Percentiles rank a stretch among this genome's conserved stretches.
phyloP scores from a whole-genome alignment of 2,888 invertebrate genomes.

The Scaptomyza cyrtandrae region DNA sequence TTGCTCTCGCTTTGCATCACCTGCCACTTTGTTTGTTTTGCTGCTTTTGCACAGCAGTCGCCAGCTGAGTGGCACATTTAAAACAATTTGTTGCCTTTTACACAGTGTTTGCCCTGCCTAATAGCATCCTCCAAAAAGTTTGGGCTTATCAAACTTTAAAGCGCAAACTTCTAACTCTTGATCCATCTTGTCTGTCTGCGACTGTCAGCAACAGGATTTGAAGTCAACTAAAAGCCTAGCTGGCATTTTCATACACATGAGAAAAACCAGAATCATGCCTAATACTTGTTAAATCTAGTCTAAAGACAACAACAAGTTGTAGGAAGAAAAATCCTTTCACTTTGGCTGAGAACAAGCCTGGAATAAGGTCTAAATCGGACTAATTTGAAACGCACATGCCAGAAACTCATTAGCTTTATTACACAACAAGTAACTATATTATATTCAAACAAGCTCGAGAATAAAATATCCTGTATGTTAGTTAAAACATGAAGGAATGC shows the following conservation, averaged over 20 bases:
- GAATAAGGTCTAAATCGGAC: conserved; percentile 26
- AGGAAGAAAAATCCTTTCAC: conserved; percentile 21
- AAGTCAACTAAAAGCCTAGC: conserved; percentile 20
- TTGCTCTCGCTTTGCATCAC: conserved; percentile 38
- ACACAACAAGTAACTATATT: conserved; percentile 15
- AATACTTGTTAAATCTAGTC: conserved; percentile 38
- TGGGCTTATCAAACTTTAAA: conserved; percentile 15
- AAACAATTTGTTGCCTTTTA: conserved; percentile 45
- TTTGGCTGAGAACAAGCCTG: conserved; percentile 22
- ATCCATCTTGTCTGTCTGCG: conserved; percentile 3
- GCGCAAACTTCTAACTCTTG: conserved; percentile 4
- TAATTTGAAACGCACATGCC: conserved; percentile 58
- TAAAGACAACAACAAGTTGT: conserved; percentile 48
- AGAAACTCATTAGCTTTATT: conserved; percentile 73
- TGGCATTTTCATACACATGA: conserved; percentile 24
- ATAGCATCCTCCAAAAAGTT: conserved; percentile 7
- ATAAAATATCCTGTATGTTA: conserved; percentile 10
- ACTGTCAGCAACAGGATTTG: conserved; percentile 21
- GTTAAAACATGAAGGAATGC: too few species aligned
- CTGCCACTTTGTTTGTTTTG: conserved; percentile 9
- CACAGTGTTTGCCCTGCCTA: conserved; percentile 16
- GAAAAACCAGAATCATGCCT: conserved; percentile 45
- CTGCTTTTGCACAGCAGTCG: background rate
- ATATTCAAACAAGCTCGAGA: background rate
- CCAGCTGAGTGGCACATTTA: conserved; percentile 21